Conservation (phyloP, 2,888 invertebrate genomes). For the Eucera pruinosa region DNA sequence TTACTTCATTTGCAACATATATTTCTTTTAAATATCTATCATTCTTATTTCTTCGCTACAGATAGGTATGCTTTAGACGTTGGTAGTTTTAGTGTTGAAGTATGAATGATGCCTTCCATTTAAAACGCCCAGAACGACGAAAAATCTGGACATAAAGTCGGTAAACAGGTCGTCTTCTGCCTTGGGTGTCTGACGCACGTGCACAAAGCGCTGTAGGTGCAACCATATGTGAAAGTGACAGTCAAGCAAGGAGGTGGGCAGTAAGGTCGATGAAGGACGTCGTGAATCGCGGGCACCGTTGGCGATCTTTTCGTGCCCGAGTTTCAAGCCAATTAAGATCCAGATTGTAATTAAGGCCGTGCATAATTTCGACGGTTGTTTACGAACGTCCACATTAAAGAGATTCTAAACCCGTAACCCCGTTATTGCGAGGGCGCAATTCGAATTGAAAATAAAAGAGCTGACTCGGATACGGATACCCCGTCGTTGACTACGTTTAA, state of each 20-base stretch:
- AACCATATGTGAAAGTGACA: conserved; percentile 76
- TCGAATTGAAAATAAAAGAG: conserved; percentile 4
- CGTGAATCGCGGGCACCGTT: conserved; percentile 54
- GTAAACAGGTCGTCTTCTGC: conserved; percentile 46
- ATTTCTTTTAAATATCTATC: no score
- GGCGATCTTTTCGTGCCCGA: conserved; percentile 59
- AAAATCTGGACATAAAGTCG: conserved; percentile 1
- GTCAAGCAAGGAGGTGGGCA: conserved; percentile 62
- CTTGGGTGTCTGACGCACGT: conserved; percentile 48
- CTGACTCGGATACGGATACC: conserved; percentile 5
- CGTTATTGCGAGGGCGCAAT: not conserved
- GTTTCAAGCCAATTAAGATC: conserved; percentile 63
- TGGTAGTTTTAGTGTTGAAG: no score
- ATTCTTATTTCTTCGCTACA: no score
- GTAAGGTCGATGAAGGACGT: conserved; percentile 79
- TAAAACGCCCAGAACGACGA: not conserved
- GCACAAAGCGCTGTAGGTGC: conserved; percentile 62
- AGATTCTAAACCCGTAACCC: not conserved
- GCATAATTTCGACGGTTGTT: conserved; percentile 36
- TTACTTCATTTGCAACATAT: no score
- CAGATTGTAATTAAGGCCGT: conserved; percentile 46
- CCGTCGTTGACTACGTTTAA: conserved; percentile 9
- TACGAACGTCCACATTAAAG: not conserved
- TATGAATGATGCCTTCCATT: not conserved
- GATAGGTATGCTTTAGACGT: no score